These are phyloP conservation scores for Eupithecia exiguata DNA, from an alignment of 2,888 invertebrate species.

Conservation along the genomic window DNA sequence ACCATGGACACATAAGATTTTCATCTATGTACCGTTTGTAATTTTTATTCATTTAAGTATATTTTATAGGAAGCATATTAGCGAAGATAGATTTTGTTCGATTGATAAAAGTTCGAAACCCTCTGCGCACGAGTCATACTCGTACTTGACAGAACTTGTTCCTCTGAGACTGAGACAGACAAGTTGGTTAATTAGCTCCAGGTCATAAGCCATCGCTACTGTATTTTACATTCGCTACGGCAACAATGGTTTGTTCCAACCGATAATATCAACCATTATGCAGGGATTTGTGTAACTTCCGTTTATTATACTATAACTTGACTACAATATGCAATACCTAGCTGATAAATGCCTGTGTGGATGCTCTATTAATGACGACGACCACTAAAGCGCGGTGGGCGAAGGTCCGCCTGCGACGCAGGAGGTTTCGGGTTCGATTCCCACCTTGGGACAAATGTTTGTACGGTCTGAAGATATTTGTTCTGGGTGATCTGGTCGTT, in stretches of 20 bases:
- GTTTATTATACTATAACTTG: slow-evolving; percentile 36
- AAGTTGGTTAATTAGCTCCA: slow-evolving; percentile 9
- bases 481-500: too few relatives aligned
- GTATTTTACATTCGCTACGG: slow-evolving; percentile 32
- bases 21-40: too few relatives aligned
- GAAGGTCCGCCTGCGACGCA: too few relatives aligned
- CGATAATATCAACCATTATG: slow-evolving; percentile 35
- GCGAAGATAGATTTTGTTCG: not conserved
- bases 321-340: not conserved
- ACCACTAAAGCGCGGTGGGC: too few relatives aligned
- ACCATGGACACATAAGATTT: too few relatives aligned
- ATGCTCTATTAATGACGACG: not conserved
- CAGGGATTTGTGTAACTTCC: slow-evolving; percentile 44
- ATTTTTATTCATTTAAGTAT: too few relatives aligned
- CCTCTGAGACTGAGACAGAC: not conserved
- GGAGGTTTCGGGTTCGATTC: too few relatives aligned
- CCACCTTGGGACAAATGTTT: too few relatives aligned
- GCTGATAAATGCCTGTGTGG: not conserved
- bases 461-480: too few relatives aligned
- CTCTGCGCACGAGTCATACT: not conserved
- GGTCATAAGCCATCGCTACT: slow-evolving; percentile 22
- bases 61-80: too few relatives aligned
- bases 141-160: not conserved
- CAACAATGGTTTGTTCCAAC: slow-evolving; percentile 42
- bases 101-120: too few relatives aligned